Evolutionary conservation across 2,888 invertebrate genomes (phyloP).

Genomic region (Suillia variegata): DNA sequence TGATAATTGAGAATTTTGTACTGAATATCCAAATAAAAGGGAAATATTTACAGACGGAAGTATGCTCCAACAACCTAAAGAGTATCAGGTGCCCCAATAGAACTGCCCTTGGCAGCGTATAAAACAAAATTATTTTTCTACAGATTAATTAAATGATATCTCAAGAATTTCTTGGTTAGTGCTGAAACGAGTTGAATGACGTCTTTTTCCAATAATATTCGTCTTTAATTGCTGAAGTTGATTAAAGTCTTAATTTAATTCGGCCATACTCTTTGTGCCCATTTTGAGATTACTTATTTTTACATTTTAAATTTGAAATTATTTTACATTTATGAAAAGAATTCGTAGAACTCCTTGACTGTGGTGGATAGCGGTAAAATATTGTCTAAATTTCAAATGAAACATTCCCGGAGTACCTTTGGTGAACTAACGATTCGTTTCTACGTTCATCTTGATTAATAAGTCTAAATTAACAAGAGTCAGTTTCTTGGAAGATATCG

Average conservation of each 20-base stretch:
- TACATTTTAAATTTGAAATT: too few species aligned
- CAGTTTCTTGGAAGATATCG: conserved; percentile 24
- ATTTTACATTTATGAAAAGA: too few species aligned
- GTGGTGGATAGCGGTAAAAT: too few species aligned
- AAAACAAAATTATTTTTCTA: conserved; percentile 31
- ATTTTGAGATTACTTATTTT: too few species aligned
- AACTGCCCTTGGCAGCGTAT: background rate
- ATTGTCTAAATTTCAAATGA: too few species aligned
- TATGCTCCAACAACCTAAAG: too few species aligned
- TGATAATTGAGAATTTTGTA: too few species aligned
- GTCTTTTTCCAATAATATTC: background rate
- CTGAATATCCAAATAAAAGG: too few species aligned
- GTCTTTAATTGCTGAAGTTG: background rate
- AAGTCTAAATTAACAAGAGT: conserved; percentile 22
- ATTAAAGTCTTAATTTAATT: background rate
- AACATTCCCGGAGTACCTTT: too few species aligned
- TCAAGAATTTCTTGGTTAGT: background rate
- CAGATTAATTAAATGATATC: conserved; percentile 30
- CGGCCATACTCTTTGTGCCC: too few species aligned
- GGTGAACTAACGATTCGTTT: too few species aligned
- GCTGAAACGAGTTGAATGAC: conserved; percentile 19
- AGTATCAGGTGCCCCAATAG: background rate
- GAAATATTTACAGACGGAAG: background rate
- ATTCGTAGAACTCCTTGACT: too few species aligned
- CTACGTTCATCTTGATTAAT: conserved; percentile 23